Percentiles rank a stretch among this genome's conserved stretches.
These are phyloP conservation scores for Habrosyne pyritoides DNA, from an alignment of 2,888 invertebrate species.

Conservation along the genomic window DNA sequence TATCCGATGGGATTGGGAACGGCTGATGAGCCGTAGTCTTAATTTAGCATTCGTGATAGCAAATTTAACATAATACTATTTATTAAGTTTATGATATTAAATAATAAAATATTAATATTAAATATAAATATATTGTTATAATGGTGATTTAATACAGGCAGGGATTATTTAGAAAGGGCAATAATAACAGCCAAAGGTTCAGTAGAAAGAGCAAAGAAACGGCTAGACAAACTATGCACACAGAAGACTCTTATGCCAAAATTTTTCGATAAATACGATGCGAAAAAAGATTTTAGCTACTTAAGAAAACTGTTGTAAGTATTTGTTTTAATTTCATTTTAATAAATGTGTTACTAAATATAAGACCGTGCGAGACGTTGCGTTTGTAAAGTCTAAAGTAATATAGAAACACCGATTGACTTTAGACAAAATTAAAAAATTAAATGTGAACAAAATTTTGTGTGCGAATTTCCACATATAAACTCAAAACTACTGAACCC, in stretches of 20 bases:
- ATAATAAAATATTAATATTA: slow-evolving; percentile 8
- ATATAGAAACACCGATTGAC: too few relatives aligned
- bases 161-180: slow-evolving; percentile 41
- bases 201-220: slow-evolving; percentile 44
- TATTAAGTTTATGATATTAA: slow-evolving; percentile 2
- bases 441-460: too few relatives aligned
- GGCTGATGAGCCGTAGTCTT: too few relatives aligned
- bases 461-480: too few relatives aligned
- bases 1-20: neutral
- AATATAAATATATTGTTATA: too few relatives aligned
- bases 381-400: too few relatives aligned
- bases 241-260: slow-evolving; percentile 42
- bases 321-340: neutral
- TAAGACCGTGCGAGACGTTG: too few relatives aligned
- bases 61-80: neutral
- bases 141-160: too few relatives aligned
- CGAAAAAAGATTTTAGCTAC: slow-evolving; percentile 23
- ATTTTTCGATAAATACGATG: slow-evolving; percentile 30
- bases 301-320: slow-evolving; percentile 15
- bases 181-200: slow-evolving; percentile 44
- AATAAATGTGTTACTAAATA: too few relatives aligned
- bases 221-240: slow-evolving; percentile 50
- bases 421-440: too few relatives aligned
- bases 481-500: too few relatives aligned
- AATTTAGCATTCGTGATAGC: too few relatives aligned